Base-by-base conservation (phyloP, 2,113 vertebrate species). In the Pseudorectes ferrugineus region DNA sequence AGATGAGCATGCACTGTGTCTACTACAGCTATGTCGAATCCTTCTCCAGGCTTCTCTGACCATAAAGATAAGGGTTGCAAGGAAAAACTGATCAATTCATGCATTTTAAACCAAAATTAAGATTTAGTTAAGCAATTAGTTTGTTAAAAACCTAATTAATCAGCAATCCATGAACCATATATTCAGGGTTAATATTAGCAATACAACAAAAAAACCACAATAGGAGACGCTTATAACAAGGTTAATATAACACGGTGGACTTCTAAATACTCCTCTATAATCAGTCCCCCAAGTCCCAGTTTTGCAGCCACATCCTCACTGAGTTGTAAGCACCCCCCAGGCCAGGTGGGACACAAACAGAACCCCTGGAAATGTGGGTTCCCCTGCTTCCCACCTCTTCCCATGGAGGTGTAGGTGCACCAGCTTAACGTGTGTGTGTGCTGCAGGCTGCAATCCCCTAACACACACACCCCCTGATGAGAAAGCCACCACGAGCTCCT, bases 21-120 rank as follows among this genome's bases (percentile, higher is more conserved):
- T 73, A 2, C 40, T 35, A 8, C 0, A 0, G 10, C 9, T 52
- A 25, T 62, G 28, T 22, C 0, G 0, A 49, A 38, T 36, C 12
- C 13, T 76, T 66, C 55, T 80, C 59, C 42, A 71, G 45, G 55
- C 12, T 87, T 65, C 38, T 66, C 42, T 76, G 42, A 14, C 12
- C 45, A 11, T 48, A 40, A 79, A 84, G 45, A 66, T 33, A 77
- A 62, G 4, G 7, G 3, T 10, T 72, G 29, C 17, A 76, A 80
- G 14, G 14, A n/a, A 48, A 77, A 91, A 31, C 1, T 4, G 15
- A 36, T 61, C 5, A 74, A 25, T 61, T 87, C 0, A 59, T 54
- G 12, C 16, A 66, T 81, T 91, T 93, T 49, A 89, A 89, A 63
- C 1, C 10, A 74, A 79, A 87, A 36, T 45, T 2, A 11, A n/a